Conservation (phyloP, 1,140 invertebrate species). For the Physella acuta region DNA sequence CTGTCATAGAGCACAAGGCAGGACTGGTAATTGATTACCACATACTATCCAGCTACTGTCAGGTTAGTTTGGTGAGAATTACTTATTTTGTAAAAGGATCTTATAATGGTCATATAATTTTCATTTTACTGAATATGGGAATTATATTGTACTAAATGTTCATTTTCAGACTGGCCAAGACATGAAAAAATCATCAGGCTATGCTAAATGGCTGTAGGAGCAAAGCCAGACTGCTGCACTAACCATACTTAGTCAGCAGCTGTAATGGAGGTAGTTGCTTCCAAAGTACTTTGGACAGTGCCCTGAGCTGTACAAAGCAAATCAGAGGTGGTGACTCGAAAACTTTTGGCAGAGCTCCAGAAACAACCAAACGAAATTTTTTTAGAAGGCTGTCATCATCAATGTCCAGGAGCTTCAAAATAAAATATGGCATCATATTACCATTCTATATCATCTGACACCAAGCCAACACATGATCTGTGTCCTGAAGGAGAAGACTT, state of each 20-base stretch:
- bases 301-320: not conserved
- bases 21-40: not conserved
- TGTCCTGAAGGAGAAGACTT: not conserved
- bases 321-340: slow-evolving; percentile 9
- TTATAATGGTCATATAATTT: too few relatives aligned
- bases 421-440: not conserved
- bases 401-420: not conserved
- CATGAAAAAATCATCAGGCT: not conserved
- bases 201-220: not conserved
- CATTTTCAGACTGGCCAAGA: not conserved
- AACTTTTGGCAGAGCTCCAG: not conserved
- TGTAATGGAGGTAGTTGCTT: not conserved
- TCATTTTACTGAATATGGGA: too few relatives aligned
- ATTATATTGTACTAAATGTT: too few relatives aligned
- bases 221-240: slow-evolving; percentile 1
- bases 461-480: not conserved
- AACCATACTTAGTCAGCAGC: not conserved
- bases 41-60: not conserved
- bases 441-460: not conserved
- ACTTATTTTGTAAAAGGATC: too few relatives aligned
- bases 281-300: not conserved
- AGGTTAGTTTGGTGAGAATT: too few relatives aligned
- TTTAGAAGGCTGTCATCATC: not conserved
- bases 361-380: too few relatives aligned
- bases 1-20: not conserved